Percentiles rank a stretch among this genome's conserved stretches.
Evolutionary conservation across 2,888 invertebrate species (phyloP).

Genomic region (Myopa testacea): DNA sequence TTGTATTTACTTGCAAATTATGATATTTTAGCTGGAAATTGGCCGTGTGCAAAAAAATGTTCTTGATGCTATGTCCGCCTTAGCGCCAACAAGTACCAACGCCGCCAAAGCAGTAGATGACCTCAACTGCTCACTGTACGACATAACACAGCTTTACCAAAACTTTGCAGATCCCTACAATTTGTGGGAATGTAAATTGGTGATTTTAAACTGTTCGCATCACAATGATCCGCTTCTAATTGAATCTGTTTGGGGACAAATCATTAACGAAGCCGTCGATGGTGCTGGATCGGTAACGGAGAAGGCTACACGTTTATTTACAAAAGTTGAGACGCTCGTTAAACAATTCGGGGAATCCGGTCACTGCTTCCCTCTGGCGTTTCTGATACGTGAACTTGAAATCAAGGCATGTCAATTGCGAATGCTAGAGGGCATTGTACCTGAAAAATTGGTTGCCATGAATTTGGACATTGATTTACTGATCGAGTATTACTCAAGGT

Average conservation of each 20-base stretch:
- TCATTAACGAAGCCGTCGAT: conserved; percentile 70
- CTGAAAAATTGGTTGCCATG: conserved; percentile 79
- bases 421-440: conserved; percentile 81
- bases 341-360: conserved; percentile 84
- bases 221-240: conserved; percentile 89
- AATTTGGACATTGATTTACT: conserved; percentile 83
- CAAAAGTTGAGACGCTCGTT: conserved; percentile 82
- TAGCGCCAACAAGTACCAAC: conserved; percentile 68
- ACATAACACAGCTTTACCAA: conserved; percentile 91
- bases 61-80: conserved; percentile 73
- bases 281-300: conserved; percentile 69
- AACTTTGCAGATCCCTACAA: conserved; percentile 92
- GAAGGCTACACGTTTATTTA: conserved; percentile 76
- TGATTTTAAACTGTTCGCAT: conserved; percentile 94
- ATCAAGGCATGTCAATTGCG: conserved; percentile 80
- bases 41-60: conserved; percentile 84
- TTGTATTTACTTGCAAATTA: not conserved
- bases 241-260: conserved; percentile 92
- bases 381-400: conserved; percentile 83
- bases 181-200: conserved; percentile 93
- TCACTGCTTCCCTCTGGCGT: conserved; percentile 90
- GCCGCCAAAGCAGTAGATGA: conserved; percentile 76
- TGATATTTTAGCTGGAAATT: conserved; percentile 75
- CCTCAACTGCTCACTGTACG: conserved; percentile 84
- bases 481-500: conserved; percentile 82